phyloP scores from a whole-genome alignment of 2,797 vertebrate species.

The Sternotherus odoratus region DNA sequence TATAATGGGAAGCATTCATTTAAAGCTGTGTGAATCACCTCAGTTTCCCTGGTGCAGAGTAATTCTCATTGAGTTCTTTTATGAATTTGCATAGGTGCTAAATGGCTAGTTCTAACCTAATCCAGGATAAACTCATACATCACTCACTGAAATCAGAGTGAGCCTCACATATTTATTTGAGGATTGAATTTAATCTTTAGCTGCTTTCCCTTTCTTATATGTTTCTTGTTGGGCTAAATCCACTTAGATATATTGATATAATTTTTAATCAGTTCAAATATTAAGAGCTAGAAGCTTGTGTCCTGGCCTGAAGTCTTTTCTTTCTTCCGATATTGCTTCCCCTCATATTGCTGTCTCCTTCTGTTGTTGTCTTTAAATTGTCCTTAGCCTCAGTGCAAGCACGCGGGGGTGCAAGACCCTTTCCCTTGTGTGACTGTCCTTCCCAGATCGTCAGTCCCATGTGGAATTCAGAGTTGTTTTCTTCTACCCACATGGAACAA shows the following conservation, averaged over 20 bases:
- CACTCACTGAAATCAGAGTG: not conserved
- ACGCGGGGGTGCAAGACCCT: no score
- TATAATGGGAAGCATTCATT: conserved; percentile 62
- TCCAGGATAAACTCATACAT: not conserved
- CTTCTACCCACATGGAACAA: no score
- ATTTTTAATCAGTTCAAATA: not conserved
- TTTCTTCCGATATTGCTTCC: not conserved
- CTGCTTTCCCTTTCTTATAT: not conserved
- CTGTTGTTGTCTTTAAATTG: not conserved
- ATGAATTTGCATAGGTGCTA: not conserved
- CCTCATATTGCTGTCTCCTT: not conserved
- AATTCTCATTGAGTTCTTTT: conserved; percentile 34
- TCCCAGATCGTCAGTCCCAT: no score
- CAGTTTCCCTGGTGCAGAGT: conserved; percentile 22
- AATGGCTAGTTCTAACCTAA: not conserved
- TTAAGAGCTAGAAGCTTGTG: not conserved
- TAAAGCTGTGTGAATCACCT: conserved; percentile 64
- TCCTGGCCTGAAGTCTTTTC: not conserved
- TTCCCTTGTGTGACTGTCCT: no score
- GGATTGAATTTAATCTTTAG: not conserved
- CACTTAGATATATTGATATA: not conserved
- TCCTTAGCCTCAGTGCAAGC: not conserved
- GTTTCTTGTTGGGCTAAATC: not conserved
- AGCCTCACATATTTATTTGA: not conserved
- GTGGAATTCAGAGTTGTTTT: no score